Percentiles rank a stretch among this genome's conserved stretches.
Evolutionary conservation across 2,888 invertebrate genomes (phyloP).

Genomic region (Drosophila formosana): DNA sequence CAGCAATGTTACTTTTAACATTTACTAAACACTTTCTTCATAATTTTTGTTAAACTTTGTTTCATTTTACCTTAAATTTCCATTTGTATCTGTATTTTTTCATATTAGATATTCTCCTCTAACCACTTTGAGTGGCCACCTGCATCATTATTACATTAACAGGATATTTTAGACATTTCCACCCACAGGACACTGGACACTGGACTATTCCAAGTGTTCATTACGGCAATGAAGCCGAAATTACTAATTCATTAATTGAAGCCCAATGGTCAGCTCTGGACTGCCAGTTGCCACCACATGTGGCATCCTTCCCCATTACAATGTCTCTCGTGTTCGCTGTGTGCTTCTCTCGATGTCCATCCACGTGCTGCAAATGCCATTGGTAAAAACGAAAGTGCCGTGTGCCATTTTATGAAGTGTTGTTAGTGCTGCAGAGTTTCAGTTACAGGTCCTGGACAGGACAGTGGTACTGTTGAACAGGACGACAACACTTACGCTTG

Average conservation of each 20-base stretch:
- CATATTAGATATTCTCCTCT: not conserved
- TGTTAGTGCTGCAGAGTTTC: slow-evolving; percentile 18
- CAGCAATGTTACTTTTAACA: no score
- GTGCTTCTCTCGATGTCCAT: slow-evolving; percentile 23
- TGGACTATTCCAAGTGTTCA: slow-evolving; percentile 56
- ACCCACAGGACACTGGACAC: slow-evolving; percentile 1
- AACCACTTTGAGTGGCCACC: slow-evolving; percentile 16
- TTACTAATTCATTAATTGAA: slow-evolving; percentile 82
- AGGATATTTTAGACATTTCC: slow-evolving; percentile 14
- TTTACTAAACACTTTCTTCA: no score
- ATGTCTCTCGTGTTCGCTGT: not conserved
- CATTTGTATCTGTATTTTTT: not conserved
- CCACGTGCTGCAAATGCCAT: slow-evolving; percentile 70
- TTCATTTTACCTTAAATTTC: not conserved
- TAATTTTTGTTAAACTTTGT: no score
- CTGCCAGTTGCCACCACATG: slow-evolving; percentile 19
- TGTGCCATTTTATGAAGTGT: slow-evolving; percentile 82
- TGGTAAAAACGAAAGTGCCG: slow-evolving; percentile 74
- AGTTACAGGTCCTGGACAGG: slow-evolving; percentile 19
- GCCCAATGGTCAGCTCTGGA: slow-evolving; percentile 40
- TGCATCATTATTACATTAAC: slow-evolving; percentile 34
- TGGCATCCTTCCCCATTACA: slow-evolving; percentile 21
- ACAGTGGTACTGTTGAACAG: not conserved
- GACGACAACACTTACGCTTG: slow-evolving; percentile 62
- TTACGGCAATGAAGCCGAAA: slow-evolving; percentile 69